phyloP scores from a whole-genome alignment of 2,888 invertebrate species.

The Pegoplata infirma region DNA sequence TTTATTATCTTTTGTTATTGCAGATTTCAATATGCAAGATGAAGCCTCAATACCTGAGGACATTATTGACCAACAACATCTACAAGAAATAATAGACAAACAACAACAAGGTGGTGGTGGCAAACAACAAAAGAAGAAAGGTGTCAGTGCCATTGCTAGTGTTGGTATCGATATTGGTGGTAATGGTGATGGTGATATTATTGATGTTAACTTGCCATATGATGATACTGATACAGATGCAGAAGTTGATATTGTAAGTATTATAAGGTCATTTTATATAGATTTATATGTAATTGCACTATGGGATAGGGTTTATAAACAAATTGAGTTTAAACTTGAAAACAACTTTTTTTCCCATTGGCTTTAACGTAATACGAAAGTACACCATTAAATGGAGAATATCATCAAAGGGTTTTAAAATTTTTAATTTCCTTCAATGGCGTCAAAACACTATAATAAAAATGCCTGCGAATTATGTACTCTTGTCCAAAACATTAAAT shows the following conservation, averaged over 20 bases:
- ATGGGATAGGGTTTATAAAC: no score
- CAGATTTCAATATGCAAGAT: conserved; percentile 75
- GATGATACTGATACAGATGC: conserved; percentile 66
- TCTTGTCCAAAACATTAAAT: no score
- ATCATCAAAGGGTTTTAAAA: no score
- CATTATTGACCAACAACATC: conserved; percentile 72
- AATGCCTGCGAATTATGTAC: no score
- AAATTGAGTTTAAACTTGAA: no score
- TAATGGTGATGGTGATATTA: conserved; percentile 63
- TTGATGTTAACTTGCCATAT: conserved; percentile 68
- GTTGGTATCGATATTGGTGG: no score
- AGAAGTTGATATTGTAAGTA: conserved; percentile 73
- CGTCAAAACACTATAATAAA: no score
- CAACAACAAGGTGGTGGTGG: conserved; percentile 37
- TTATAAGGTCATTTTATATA: conserved; percentile 23
- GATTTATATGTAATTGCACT: neutral
- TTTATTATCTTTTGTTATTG: conserved; percentile 40
- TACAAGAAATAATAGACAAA: conserved; percentile 65
- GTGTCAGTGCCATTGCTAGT: conserved; percentile 5
- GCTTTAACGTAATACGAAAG: no score
- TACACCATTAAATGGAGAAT: no score
- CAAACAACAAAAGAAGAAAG: no score
- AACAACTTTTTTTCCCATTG: no score
- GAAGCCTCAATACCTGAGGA: conserved; percentile 74
- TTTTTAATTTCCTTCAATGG: no score